These are phyloP conservation scores for Caenorhabditis briggsae DNA, from an alignment of 1,140 invertebrate genomes.

Conservation along the genomic window DNA sequence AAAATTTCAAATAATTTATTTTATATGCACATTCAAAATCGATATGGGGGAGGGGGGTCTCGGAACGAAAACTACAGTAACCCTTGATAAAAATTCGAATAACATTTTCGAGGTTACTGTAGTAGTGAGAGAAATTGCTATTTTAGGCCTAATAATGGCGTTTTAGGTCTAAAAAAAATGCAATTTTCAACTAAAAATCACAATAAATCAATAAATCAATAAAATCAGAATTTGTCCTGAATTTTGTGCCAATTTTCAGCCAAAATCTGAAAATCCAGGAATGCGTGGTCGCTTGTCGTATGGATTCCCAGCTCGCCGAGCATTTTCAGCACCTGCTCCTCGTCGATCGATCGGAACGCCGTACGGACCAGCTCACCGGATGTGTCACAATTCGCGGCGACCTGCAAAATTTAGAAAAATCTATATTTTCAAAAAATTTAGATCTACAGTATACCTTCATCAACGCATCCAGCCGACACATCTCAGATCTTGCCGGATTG, in stretches of 20 bases:
- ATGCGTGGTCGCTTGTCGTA: constrained; percentile 29
- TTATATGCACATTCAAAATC: no score
- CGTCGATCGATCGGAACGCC: constrained; percentile 44
- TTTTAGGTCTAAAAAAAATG: neutral
- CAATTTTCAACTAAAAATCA: neutral
- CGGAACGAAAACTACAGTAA: no score
- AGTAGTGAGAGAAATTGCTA: no score
- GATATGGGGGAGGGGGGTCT: no score
- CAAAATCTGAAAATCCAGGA: constrained; percentile 46
- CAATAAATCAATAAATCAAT: neutral
- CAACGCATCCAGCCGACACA: constrained; percentile 12
- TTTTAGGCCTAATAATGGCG: no score
- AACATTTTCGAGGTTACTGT: no score
- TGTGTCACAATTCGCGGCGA: constrained; percentile 12
- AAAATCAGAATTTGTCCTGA: neutral
- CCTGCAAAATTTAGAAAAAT: neutral
- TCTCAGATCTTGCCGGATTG: neutral
- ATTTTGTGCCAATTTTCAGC: constrained; percentile 31
- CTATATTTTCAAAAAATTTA: neutral
- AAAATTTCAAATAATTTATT: no score
- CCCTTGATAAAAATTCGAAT: no score
- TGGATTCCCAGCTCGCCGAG: constrained; percentile 16
- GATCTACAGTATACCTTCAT: neutral
- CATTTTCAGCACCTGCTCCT: constrained; percentile 21
- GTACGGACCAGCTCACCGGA: constrained; percentile 21